Percentiles rank a stretch among this genome's conserved stretches.
phyloP scores from a whole-genome alignment of 2,113 vertebrate species.

The Cynoglossus semilaevis region DNA sequence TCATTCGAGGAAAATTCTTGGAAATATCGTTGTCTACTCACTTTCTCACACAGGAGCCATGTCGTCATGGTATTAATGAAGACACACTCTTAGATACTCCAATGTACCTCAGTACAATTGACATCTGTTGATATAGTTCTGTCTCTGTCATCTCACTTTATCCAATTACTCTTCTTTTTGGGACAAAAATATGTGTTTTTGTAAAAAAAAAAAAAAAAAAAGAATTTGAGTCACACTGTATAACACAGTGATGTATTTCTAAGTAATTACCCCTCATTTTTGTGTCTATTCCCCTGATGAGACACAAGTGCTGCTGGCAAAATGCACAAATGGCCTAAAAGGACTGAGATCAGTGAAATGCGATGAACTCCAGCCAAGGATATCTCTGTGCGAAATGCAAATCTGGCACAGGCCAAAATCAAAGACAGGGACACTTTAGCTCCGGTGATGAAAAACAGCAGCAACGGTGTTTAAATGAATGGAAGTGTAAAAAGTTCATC shows the following conservation, averaged over 20 bases:
- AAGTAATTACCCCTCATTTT: constrained; percentile 63
- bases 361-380: constrained; percentile 40
- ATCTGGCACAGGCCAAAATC: constrained; percentile 34
- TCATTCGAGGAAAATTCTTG: constrained; percentile 33
- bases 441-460: constrained; percentile 29
- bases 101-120: constrained; percentile 59
- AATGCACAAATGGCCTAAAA: constrained; percentile 35
- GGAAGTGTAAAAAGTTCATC: constrained; percentile 1
- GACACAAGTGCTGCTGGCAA: constrained; percentile 47
- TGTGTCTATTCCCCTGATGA: constrained; percentile 56
- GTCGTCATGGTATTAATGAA: constrained; percentile 32
- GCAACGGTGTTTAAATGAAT: constrained; percentile 8
- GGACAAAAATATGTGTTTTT: too few species aligned
- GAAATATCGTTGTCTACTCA: constrained; percentile 37
- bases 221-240: constrained; percentile 55
- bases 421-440: constrained; percentile 29
- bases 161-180: constrained; percentile 67
- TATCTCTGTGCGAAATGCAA: constrained; percentile 36
- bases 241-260: constrained; percentile 61
- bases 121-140: constrained; percentile 77
- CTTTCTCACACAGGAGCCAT: constrained; percentile 43
- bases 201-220: too few species aligned
- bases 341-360: constrained; percentile 37
- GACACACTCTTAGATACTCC: constrained; percentile 33
- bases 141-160: constrained; percentile 60